Evolutionary conservation across 1,140 invertebrate species (phyloP).

Genomic region (Drosophila lacertosa): DNA sequence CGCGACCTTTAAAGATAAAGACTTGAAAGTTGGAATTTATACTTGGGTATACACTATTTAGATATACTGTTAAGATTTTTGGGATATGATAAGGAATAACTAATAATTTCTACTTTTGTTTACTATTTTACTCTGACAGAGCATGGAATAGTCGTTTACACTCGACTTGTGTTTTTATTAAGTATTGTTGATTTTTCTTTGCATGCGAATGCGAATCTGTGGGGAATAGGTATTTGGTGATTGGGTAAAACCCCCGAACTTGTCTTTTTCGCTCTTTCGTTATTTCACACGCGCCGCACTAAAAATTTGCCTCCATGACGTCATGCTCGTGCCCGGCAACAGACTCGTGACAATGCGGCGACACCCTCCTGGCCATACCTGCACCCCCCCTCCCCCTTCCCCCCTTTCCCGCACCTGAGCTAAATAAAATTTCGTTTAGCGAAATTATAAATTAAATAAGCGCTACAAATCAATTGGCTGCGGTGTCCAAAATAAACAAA

Average conservation of each 20-base stretch:
- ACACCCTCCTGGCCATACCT: too few relatives aligned
- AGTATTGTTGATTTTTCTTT: constrained; percentile 46
- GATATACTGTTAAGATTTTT: too few relatives aligned
- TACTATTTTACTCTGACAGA: too few relatives aligned
- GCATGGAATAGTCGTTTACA: too few relatives aligned
- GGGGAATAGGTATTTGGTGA: not conserved
- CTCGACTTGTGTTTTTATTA: not conserved
- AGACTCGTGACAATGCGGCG: constrained; percentile 46
- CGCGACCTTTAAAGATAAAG: too few relatives aligned
- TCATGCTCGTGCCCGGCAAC: constrained; percentile 35
- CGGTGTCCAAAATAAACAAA: constrained; percentile 24
- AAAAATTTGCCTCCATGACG: constrained; percentile 61
- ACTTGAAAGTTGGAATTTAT: too few relatives aligned
- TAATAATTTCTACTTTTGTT: too few relatives aligned
- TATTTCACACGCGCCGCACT: constrained; percentile 31
- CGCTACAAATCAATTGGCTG: constrained; percentile 45
- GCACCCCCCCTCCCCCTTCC: too few relatives aligned
- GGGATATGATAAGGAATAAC: too few relatives aligned
- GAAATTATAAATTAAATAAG: constrained; percentile 61
- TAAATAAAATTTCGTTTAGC: constrained; percentile 60
- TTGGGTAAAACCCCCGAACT: constrained; percentile 59
- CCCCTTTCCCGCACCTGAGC: constrained; percentile 9
- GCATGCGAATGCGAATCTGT: constrained; percentile 34
- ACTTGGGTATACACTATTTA: too few relatives aligned
- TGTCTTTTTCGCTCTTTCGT: constrained; percentile 25